Conservation (phyloP, 2,888 invertebrate species). For the Hyalella azteca region DNA sequence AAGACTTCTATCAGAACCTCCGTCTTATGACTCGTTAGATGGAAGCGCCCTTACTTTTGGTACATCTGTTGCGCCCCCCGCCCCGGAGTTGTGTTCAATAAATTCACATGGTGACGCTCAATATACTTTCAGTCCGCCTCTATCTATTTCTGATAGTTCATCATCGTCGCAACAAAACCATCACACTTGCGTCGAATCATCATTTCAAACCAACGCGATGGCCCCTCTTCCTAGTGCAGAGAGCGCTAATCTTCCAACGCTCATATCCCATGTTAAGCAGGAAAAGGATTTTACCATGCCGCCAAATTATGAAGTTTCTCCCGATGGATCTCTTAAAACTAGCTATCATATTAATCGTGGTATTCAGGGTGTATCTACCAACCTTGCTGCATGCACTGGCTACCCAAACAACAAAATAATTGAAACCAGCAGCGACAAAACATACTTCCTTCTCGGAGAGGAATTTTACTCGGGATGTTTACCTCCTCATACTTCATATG, state of each 20-base stretch:
- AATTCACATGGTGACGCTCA: not conserved
- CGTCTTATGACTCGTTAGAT: not conserved
- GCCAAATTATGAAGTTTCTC: not conserved
- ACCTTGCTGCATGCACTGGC: too few species aligned
- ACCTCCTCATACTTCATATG: not conserved
- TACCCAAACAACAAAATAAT: not conserved
- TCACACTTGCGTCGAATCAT: not conserved
- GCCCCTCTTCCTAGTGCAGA: not conserved
- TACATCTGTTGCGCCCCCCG: not conserved
- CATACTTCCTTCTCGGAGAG: not conserved
- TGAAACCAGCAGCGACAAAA: not conserved
- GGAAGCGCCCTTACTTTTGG: not conserved
- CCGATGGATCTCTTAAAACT: not conserved
- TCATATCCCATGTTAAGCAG: not conserved
- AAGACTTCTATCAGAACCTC: not conserved
- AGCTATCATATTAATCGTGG: too few species aligned
- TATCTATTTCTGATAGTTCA: slow-evolving; percentile 1
- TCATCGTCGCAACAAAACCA: not conserved
- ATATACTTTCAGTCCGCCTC: not conserved
- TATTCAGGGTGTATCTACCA: too few species aligned
- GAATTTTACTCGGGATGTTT: not conserved
- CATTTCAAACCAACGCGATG: not conserved
- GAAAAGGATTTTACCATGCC: slow-evolving; percentile 1
- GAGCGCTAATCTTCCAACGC: not conserved
- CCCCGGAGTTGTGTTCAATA: not conserved